A percentile compares a stretch with the other conserved stretches of the same genome.
Evolutionary conservation across 2,113 vertebrate genomes (phyloP).

Genomic region (Tautogolabrus adspersus): DNA sequence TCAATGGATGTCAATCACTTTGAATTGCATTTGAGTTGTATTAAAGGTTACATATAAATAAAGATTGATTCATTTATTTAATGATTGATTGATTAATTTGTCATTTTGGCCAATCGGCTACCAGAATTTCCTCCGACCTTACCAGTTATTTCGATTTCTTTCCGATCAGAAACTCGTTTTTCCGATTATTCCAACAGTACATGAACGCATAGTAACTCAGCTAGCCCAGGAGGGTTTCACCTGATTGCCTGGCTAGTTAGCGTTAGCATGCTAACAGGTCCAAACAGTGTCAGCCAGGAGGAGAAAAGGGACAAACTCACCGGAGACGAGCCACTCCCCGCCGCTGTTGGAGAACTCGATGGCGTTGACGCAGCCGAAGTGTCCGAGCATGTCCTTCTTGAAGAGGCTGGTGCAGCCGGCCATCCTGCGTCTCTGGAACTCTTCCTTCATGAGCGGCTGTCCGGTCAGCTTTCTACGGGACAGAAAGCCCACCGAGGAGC

Average conservation of each 20-base stretch:
- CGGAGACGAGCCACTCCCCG: conserved; percentile 97
- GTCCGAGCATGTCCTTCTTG: conserved; percentile 96
- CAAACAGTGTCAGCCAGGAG: conserved; percentile 10
- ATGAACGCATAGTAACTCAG: neutral
- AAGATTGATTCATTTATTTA: too few relatives aligned
- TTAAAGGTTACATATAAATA: too few relatives aligned
- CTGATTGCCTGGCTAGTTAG: conserved; percentile 56
- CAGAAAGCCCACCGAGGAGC: conserved; percentile 95
- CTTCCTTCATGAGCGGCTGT: conserved; percentile 93
- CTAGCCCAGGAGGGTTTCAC: conserved; percentile 36
- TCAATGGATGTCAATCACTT: too few relatives aligned
- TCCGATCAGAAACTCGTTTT: too few relatives aligned
- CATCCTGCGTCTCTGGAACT: conserved; percentile 94
- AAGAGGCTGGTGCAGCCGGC: conserved; percentile 94
- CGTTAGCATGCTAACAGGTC: conserved; percentile 65
- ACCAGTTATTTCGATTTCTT: too few relatives aligned
- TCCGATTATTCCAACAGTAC: neutral
- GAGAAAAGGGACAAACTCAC: conserved; percentile 74
- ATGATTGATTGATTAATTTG: too few relatives aligned
- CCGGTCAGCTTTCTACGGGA: conserved; percentile 92
- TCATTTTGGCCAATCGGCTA: neutral
- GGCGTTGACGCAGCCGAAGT: conserved; percentile 99
- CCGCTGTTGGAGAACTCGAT: conserved; percentile 99
- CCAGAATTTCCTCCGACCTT: too few relatives aligned
- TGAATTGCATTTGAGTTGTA: too few relatives aligned